Base-by-base conservation (phyloP, 2,797 vertebrate species). In the Diplodus puntazzo region DNA sequence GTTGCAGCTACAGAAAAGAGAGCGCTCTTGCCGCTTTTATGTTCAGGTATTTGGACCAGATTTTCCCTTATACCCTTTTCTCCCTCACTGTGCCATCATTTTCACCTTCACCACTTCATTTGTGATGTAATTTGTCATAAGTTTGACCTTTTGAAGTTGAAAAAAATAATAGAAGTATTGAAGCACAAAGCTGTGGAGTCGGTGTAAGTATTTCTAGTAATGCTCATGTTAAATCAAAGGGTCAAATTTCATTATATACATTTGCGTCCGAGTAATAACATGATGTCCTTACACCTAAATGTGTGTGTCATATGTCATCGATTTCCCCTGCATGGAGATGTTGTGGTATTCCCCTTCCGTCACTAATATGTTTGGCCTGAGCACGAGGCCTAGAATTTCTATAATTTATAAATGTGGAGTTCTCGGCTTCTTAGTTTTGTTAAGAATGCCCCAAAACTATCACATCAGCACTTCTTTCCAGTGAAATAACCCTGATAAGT, bases 1-100 rank as follows among this genome's bases (percentile, higher is more conserved):
- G 91, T 96, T 95, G 94, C 97, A 99, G 98, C 97, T 99, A 95
- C 98, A 99, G 97, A 99, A 99, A 96, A 96, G 98, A 93, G 98
- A 99, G 89, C 98, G 97, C 87, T 99, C 97, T 83, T 99, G 98
- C 96, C 98, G 98, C 90, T 97, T 97, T 94, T 99, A 99, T 94
- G 97, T 99, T 88, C 98, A 99, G 98, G 98, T 99, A 99, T 95
- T 96, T 92, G 95, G 88, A 93, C 60, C n/a, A 54, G 48, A 76
- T 67, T 70, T 60, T 20, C 49, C 73, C 75, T 78, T 34, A 45
- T 55, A 27, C 62, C 27, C 34, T 45, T 13, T 21, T 34, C 25
- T 58, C 30, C 63, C n/a, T 75, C 68, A 62, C 74, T 60, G 57
- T 62, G 23, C 54, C 63, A 20, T 69, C 64, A 25, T 77, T 75